phyloP scores from a whole-genome alignment of 2,888 invertebrate species.

The Parasteatoda lunata region DNA sequence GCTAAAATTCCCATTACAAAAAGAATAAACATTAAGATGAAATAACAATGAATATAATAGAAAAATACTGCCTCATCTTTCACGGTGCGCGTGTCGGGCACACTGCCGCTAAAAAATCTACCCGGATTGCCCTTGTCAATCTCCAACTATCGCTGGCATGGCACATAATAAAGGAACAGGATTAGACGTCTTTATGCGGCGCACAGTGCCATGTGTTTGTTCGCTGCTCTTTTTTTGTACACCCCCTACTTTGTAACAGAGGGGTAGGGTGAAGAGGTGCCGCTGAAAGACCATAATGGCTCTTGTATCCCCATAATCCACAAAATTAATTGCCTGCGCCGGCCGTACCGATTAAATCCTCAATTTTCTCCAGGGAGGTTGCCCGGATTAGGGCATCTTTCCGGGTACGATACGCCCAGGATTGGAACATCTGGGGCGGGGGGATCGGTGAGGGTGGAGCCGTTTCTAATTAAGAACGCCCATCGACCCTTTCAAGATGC shows the following conservation, averaged over 20 bases:
- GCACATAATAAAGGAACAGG: constrained; percentile 61
- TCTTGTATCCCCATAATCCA: constrained; percentile 67
- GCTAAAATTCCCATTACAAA: constrained; percentile 1
- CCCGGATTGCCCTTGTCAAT: constrained; percentile 55
- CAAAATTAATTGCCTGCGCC: constrained; percentile 67
- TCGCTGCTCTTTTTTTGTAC: constrained; percentile 4
- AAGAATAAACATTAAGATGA: background rate
- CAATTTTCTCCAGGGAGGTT: constrained; percentile 62
- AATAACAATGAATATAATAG: background rate
- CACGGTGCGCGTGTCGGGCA: constrained; percentile 6
- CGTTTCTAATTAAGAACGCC: constrained; percentile 59
- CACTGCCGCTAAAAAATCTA: constrained; percentile 37
- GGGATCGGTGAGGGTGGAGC: constrained; percentile 20
- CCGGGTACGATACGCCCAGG: constrained; percentile 14
- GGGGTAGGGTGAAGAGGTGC: background rate
- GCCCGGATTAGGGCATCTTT: constrained; percentile 31
- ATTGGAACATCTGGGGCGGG: constrained; percentile 48
- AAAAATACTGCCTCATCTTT: background rate
- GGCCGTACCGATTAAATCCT: constrained; percentile 66
- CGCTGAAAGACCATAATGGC: constrained; percentile 68
- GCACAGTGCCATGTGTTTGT: constrained; percentile 17
- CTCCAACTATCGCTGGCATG: constrained; percentile 23
- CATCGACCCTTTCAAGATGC: constrained; percentile 29
- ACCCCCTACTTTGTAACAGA: background rate
- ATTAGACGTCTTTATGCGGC: constrained; percentile 34